Evolutionary conservation across 2,113 vertebrate genomes (phyloP).

Genomic region (Microcebus tavaratra): DNA sequence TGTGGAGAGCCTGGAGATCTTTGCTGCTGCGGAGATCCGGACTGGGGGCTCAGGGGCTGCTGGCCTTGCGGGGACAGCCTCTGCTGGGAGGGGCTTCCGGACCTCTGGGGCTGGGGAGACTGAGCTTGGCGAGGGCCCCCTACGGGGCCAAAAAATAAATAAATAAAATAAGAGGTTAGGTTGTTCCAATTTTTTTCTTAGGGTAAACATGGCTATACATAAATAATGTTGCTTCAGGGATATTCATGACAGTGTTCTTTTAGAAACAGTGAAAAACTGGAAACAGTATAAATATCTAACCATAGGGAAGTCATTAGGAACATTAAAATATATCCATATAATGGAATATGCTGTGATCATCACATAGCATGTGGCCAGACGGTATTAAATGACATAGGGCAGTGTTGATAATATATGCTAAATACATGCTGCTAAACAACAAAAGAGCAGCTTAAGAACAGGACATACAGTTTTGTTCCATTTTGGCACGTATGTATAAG

Average conservation of each 20-base stretch:
- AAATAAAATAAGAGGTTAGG: not conserved
- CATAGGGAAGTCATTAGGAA: not conserved
- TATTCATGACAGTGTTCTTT: not conserved
- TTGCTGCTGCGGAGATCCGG: constrained; percentile 90
- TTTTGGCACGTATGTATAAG: not conserved
- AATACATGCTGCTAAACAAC: not conserved
- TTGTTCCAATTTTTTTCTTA: not conserved
- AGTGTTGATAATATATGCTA: not conserved
- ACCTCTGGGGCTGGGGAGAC: constrained; percentile 80
- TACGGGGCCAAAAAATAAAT: constrained; percentile 69
- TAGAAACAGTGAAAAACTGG: not conserved
- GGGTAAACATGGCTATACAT: not conserved
- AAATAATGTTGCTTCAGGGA: not conserved
- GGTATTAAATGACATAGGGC: not conserved
- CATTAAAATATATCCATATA: not conserved
- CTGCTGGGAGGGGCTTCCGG: constrained; percentile 83
- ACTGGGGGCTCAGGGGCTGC: constrained; percentile 86
- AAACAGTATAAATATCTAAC: not conserved
- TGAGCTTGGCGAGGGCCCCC: constrained; percentile 90
- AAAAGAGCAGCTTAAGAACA: not conserved
- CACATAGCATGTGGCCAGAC: not conserved
- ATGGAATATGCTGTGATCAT: not conserved
- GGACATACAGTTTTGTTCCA: not conserved
- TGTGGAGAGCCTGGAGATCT: constrained; percentile 95
- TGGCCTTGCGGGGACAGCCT: constrained; percentile 88